Percentiles rank a stretch among this genome's conserved stretches.
Evolutionary conservation across 1,140 invertebrate species (phyloP).

Genomic region (Theocolax elegans): DNA sequence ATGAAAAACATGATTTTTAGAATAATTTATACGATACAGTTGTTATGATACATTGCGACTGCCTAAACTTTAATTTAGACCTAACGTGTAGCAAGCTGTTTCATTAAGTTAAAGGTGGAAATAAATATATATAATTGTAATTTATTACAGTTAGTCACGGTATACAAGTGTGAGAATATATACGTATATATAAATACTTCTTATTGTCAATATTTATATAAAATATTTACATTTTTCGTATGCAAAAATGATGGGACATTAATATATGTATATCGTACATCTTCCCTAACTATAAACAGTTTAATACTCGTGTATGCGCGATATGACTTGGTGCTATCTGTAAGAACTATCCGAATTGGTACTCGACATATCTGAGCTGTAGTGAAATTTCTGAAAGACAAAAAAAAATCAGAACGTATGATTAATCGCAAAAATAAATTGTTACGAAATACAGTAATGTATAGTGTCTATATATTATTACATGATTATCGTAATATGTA

Average conservation of each 20-base stretch:
- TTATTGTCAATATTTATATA: constrained; percentile 14
- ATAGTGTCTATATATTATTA: constrained; percentile 7
- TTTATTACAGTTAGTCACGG: background rate
- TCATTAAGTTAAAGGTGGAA: too few species aligned
- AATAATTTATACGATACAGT: too few species aligned
- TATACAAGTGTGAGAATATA: constrained; percentile 9
- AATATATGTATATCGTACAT: too few species aligned
- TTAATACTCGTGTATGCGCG: too few species aligned
- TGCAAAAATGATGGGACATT: background rate
- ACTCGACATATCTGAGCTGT: constrained; percentile 47
- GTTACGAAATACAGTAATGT: background rate
- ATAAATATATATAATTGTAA: too few species aligned
- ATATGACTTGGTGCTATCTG: background rate
- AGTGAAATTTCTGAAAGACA: constrained; percentile 43
- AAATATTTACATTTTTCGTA: constrained; percentile 26
- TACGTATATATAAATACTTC: background rate
- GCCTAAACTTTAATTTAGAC: too few species aligned
- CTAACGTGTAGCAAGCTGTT: too few species aligned
- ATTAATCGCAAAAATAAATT: constrained; percentile 14
- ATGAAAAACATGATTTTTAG: too few species aligned
- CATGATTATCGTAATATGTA: background rate
- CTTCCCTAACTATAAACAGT: too few species aligned
- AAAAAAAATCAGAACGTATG: too few species aligned
- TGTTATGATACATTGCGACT: too few species aligned
- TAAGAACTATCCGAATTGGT: constrained; percentile 36